Base-by-base conservation (phyloP, 1,140 invertebrate genomes). In the Hycleus phaleratus region DNA sequence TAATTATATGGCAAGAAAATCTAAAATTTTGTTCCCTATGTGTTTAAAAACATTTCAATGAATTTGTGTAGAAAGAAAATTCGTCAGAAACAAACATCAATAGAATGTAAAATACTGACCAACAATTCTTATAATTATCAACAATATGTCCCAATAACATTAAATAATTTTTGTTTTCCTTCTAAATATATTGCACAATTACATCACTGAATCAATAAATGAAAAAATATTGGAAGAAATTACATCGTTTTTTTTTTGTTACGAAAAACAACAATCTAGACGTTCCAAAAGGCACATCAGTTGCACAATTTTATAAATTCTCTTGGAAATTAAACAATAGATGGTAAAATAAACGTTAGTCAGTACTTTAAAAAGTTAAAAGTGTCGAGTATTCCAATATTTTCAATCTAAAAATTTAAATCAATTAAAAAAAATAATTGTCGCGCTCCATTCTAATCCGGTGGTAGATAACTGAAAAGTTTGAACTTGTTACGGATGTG, bases 401-500 rank as follows among this genome's bases (percentile, higher is more conserved):
- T 32, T 32, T 3, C 32, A 4, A 5, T 32, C 32, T 32, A 5
- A 5, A 32, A 7, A 32, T 7, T 18, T 4, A 32, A 5, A 32
- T 7, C 7, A 32, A 32, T 32, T 3, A 32, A 4, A 7, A 32
- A 0, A 7, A 5, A 32, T 57, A 65, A 69, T 70, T 70, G 68
- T 70, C 67, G 32, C 32, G 32, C 32, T 56, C 26, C 40, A 46
- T 47, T 47, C 82, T 87, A 91, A 77, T 91, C 89, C 4, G 91
- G 89, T 12, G 91, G 90, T 65, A 95, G 75, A 73, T 91, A 90
- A 67, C 86, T 90, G 78, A 91, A 91, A 3, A 95, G 79, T 69
- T 90, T 87, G 77, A 90, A 96, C 68, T 89, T 89, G 64, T 93
- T 88, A 45, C 90, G 79, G 66, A 96, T 94, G 73, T 88, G 87